Evolutionary conservation across 1,140 invertebrate species (phyloP).

Genomic region (Microplitis demolitor): DNA sequence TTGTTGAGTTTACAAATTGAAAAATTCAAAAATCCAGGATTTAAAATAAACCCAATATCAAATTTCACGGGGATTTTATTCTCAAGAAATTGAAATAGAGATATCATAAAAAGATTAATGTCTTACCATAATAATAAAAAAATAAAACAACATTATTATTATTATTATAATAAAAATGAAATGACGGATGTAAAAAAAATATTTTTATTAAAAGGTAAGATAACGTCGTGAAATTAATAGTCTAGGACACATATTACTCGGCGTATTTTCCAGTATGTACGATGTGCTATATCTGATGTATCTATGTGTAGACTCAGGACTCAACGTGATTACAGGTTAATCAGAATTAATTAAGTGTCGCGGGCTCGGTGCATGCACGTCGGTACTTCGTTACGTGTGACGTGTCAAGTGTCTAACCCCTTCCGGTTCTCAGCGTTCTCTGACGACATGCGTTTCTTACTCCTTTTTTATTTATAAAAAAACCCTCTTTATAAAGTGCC

Average conservation of each 20-base stretch:
- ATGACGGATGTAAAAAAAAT: neutral
- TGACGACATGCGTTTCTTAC: constrained; percentile 9
- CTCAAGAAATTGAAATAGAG: no score
- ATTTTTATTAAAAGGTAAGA: neutral
- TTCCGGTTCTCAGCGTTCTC: neutral
- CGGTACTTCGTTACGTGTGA: constrained; percentile 60
- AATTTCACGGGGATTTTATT: no score
- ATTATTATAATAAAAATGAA: neutral
- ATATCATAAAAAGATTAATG: no score
- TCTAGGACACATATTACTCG: no score
- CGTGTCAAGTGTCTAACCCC: constrained; percentile 54
- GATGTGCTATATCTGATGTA: no score
- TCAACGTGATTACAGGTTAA: constrained; percentile 60
- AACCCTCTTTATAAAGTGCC: neutral
- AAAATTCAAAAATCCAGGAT: no score
- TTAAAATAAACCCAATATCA: no score
- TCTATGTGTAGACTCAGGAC: no score
- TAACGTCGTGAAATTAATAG: no score
- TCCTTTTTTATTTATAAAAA: no score
- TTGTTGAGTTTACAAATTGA: no score
- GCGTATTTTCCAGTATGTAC: no score
- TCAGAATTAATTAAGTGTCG: constrained; percentile 61
- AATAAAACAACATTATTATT: neutral
- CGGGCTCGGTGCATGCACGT: constrained; percentile 51
- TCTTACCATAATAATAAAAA: neutral